A percentile compares a stretch with the other conserved stretches of the same genome.
Conservation (phyloP, 1,140 invertebrate species). For the Pogonognathellus flavescens region DNA sequence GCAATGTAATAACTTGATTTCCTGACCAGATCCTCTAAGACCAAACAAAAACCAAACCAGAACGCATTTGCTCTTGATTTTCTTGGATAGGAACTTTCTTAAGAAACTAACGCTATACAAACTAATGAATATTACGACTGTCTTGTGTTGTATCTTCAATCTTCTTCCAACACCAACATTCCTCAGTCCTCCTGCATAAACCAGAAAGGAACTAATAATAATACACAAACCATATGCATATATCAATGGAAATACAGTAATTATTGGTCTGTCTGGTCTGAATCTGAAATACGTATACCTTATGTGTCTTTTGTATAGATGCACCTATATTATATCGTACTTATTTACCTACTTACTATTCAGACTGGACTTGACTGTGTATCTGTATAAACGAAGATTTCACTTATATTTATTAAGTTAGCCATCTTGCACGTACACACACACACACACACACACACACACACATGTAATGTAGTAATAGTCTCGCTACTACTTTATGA, state of each 20-base stretch:
- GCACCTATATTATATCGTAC: too few species aligned
- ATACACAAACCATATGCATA: too few species aligned
- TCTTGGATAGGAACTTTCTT: conserved; percentile 3
- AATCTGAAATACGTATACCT: too few species aligned
- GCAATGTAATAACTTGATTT: neutral
- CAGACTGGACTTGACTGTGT: too few species aligned
- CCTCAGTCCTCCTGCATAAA: neutral
- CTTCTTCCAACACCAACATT: neutral
- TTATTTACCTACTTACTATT: too few species aligned
- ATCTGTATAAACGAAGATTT: too few species aligned
- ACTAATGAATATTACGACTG: neutral
- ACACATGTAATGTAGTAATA: neutral
- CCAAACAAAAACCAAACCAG: neutral
- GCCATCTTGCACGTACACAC: neutral
- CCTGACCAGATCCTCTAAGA: neutral
- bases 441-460: too few species aligned
- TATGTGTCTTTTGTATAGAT: too few species aligned
- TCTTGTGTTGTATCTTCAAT: neutral
- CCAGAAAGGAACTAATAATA: too few species aligned
- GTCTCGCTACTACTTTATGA: neutral
- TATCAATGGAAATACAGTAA: too few species aligned
- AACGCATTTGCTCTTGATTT: conserved; percentile 31
- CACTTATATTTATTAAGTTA: neutral
- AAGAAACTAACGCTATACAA: neutral
- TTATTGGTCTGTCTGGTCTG: too few species aligned